Percentiles rank a stretch among this genome's conserved stretches.
These are phyloP conservation scores for Trichogramma pretiosum DNA, from an alignment of 1,140 invertebrate species.

Conservation along the genomic window DNA sequence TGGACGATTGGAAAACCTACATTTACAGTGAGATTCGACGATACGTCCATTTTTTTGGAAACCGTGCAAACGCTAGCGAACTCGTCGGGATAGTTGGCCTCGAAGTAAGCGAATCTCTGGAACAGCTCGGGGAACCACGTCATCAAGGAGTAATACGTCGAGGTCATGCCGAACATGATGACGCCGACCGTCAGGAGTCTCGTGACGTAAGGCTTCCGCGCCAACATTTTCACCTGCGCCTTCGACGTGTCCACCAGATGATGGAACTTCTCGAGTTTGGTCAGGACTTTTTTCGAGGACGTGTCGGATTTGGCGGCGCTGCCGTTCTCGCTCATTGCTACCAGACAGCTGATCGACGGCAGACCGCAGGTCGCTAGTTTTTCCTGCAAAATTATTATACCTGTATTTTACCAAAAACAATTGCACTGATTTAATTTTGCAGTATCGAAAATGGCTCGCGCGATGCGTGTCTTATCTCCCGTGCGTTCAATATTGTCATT, in stretches of 20 bases:
- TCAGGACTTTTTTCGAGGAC: neutral
- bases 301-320: neutral
- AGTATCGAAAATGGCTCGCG: too few relatives aligned
- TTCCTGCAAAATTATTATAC: too few relatives aligned
- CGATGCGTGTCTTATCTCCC: too few relatives aligned
- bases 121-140: conserved; percentile 49
- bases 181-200: conserved; percentile 22
- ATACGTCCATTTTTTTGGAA: conserved; percentile 15
- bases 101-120: conserved; percentile 35
- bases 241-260: conserved; percentile 20
- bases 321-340: conserved; percentile 5
- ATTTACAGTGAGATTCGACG: neutral
- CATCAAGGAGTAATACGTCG: conserved; percentile 43
- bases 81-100: conserved; percentile 27
- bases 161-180: conserved; percentile 25
- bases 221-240: conserved; percentile 21
- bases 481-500: too few relatives aligned
- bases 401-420: too few relatives aligned
- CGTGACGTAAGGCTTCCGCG: conserved; percentile 26
- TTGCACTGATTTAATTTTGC: too few relatives aligned
- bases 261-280: conserved; percentile 3
- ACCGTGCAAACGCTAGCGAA: conserved; percentile 36
- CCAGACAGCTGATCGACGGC: neutral
- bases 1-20: neutral
- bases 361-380: neutral